Evolutionary conservation across 2,888 invertebrate genomes (phyloP).

Genomic region (Pterobdella sp.): DNA sequence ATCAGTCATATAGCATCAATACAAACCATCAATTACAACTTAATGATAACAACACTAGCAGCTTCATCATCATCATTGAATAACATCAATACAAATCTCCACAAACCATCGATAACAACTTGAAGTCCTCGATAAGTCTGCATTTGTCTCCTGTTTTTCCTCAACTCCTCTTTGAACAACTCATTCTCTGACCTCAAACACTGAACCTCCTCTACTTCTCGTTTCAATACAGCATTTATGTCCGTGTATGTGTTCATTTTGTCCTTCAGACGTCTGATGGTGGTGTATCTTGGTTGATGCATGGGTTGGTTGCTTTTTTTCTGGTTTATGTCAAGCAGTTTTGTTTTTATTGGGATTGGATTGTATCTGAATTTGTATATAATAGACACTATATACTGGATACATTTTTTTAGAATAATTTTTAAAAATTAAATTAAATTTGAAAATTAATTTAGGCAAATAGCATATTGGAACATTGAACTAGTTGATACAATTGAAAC

Average conservation of each 20-base stretch:
- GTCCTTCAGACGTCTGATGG: neutral
- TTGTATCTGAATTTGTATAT: too few relatives aligned
- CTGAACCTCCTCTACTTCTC: neutral
- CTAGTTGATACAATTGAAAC: neutral
- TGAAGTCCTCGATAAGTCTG: neutral
- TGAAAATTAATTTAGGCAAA: too few relatives aligned
- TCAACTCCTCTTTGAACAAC: slow-evolving; percentile 39
- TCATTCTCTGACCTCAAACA: slow-evolving; percentile 33
- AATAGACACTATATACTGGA: too few relatives aligned
- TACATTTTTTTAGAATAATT: too few relatives aligned
- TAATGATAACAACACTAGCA: neutral
- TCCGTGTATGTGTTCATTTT: neutral
- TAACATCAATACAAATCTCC: neutral
- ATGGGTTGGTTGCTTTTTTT: neutral
- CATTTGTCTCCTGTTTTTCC: slow-evolving; percentile 36
- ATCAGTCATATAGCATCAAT: too few relatives aligned
- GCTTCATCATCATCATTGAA: neutral
- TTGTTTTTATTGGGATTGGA: too few relatives aligned
- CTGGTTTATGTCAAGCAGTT: too few relatives aligned
- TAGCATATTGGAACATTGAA: too few relatives aligned
- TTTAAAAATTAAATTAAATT: too few relatives aligned
- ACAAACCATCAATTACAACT: neutral
- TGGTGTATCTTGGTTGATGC: neutral
- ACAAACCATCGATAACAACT: neutral
- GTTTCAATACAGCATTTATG: neutral